phyloP scores from a whole-genome alignment of 2,113 vertebrate genomes.

The Cervus canadensis region DNA sequence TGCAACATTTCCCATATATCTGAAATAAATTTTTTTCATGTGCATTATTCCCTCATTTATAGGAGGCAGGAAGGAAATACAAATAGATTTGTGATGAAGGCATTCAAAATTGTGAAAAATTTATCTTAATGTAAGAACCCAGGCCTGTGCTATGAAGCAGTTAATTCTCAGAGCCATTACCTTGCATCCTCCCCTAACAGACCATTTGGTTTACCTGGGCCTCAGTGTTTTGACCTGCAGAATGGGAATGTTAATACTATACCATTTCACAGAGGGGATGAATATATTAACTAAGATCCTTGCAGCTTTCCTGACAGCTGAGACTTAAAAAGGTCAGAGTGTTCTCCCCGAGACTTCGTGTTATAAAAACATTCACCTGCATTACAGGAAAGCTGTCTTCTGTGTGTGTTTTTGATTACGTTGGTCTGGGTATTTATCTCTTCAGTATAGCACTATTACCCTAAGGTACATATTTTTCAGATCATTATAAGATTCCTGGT shows the following conservation, averaged over 20 bases:
- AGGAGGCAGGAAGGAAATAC: background rate
- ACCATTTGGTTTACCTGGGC: background rate
- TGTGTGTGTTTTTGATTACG: slow-evolving; percentile 6
- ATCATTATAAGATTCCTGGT: slow-evolving; percentile 73
- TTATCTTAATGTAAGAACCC: background rate
- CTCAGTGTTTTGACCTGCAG: background rate
- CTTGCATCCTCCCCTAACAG: background rate
- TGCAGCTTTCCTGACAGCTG: background rate
- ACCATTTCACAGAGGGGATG: background rate
- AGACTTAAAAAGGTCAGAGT: background rate
- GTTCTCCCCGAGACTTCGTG: background rate
- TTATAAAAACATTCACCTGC: background rate
- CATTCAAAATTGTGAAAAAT: background rate
- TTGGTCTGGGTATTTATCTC: slow-evolving; percentile 52
- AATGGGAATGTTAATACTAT: background rate
- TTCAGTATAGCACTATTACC: slow-evolving; percentile 36
- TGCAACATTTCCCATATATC: background rate
- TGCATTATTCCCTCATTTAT: background rate
- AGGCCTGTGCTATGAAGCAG: background rate
- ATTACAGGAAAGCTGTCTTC: background rate
- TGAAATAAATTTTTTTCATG: background rate
- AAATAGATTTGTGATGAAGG: background rate
- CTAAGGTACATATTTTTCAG: slow-evolving; percentile 67
- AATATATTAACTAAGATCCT: background rate
- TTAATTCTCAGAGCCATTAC: background rate